Base-by-base conservation (phyloP, 1,140 invertebrate species). In the Lamellibrachia luymesi region DNA sequence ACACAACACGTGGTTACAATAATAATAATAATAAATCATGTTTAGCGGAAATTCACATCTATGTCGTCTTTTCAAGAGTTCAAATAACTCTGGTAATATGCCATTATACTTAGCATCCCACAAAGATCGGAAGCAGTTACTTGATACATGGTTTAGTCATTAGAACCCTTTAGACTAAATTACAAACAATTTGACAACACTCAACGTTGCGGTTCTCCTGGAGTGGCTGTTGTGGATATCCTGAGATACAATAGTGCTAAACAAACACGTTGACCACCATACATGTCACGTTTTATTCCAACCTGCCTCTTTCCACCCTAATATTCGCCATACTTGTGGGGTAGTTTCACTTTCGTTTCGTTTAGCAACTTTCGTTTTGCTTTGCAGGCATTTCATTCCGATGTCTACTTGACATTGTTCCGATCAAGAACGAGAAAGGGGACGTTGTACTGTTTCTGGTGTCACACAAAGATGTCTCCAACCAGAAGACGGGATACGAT, bases 401-500 rank as follows among this genome's bases (percentile, higher is more conserved):
- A 98, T 99, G 99, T 96, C 97, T 99, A 93, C 97, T 99, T 96
- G 99, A 99, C 96, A 99, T 99, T 96, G 98, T 99, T 90, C 98
- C 98, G 95, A 99, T 99, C 96, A 99, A 99, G 97, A 99, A 99
- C 97, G 98, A 99, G 96, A 99, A 99, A 96, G 97, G 98, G 93
- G 98, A 99, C 97, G 98, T 99, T 94, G 99, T 99, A 0, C 97
- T 99, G 93, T 99, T 99, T 95, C 97, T 99, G 94, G 98, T 98
- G 91, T 99, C 98, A 1, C 98, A 99, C 97, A 99, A 99, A 97
- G 98, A 99, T 96, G 98, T 99, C 96, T 99, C 98, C 50, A 97
- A 98, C 95, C 98, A 98, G 93, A 98, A 98, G 96, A 98, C 8
- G 2, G 64, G 64, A 80, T 0, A 80, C 17, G 64, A 10, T 22